phyloP scores from a whole-genome alignment of 2,888 invertebrate species.

The Morpho achilles region DNA sequence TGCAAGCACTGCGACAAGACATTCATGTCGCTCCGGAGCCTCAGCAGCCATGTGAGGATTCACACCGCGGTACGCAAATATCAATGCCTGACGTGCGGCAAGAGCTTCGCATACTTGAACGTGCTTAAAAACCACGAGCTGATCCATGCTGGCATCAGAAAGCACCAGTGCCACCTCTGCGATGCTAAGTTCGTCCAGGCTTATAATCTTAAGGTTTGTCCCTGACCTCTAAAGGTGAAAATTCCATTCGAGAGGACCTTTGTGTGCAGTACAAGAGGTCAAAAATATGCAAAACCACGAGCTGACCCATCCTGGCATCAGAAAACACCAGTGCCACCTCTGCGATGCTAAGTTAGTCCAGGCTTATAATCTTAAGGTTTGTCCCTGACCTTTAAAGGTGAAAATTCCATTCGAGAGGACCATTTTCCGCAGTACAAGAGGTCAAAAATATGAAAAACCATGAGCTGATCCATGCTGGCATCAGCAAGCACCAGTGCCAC shows the following conservation, averaged over 20 bases:
- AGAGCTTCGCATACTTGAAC: conserved; percentile 82
- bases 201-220: conserved; percentile 64
- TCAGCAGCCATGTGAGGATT: conserved; percentile 80
- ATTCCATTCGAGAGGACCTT: background rate
- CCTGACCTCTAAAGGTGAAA: background rate
- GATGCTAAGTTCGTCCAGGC: conserved; percentile 76
- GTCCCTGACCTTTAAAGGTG: conserved; percentile 11
- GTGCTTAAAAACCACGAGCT: conserved; percentile 85
- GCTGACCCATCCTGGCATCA: conserved; percentile 83
- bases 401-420: background rate
- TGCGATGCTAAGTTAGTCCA: conserved; percentile 81
- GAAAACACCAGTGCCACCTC: conserved; percentile 83
- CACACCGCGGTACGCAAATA: conserved; percentile 81
- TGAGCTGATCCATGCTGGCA: conserved; percentile 83
- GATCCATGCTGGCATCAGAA: conserved; percentile 84
- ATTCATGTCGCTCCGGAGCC: conserved; percentile 76
- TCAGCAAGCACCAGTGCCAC: conserved; percentile 84
- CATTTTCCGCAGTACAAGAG: too few relatives aligned
- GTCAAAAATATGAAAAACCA: conserved; percentile 73
- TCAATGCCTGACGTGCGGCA: conserved; percentile 80
- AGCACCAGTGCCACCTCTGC: conserved; percentile 84
- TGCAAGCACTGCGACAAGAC: conserved; percentile 67
- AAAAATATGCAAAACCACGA: conserved; percentile 80
- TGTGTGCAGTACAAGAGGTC: too few relatives aligned
- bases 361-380: conserved; percentile 66